phyloP scores from a whole-genome alignment of 1,140 invertebrate species.

The Eciton burchellii region DNA sequence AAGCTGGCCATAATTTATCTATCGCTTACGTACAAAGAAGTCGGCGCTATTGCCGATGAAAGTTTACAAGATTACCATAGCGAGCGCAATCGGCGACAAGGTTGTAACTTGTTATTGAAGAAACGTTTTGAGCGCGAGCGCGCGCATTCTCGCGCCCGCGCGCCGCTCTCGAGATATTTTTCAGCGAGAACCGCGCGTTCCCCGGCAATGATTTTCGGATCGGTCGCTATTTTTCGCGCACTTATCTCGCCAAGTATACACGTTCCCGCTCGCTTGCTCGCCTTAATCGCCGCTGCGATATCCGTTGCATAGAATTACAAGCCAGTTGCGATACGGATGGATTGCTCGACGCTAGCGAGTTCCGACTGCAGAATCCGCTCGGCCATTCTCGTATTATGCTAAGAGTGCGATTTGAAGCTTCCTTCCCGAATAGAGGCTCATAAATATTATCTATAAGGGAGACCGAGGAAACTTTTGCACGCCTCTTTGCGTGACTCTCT shows the following conservation, averaged over 20 bases:
- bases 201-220: neutral
- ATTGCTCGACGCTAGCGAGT: slow-evolving; percentile 9
- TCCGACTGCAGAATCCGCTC: too few species aligned
- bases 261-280: slow-evolving; percentile 2
- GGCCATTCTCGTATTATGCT: slow-evolving; percentile 22
- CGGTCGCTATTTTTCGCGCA: neutral
- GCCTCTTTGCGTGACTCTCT: neutral
- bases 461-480: neutral
- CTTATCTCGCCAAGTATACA: slow-evolving; percentile 1
- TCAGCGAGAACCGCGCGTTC: neutral
- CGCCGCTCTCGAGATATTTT: neutral
- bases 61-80: slow-evolving; percentile 49
- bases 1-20: slow-evolving; percentile 31
- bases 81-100: slow-evolving; percentile 34
- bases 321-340: slow-evolving; percentile 19
- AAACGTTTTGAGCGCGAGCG: neutral
- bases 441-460: neutral
- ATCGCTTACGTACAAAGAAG: slow-evolving; percentile 25
- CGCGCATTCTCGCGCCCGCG: neutral
- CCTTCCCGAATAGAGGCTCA: neutral
- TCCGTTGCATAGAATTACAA: slow-evolving; percentile 49
- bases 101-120: neutral
- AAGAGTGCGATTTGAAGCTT: slow-evolving; percentile 35
- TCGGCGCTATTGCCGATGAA: slow-evolving; percentile 27
- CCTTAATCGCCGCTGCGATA: slow-evolving; percentile 36